phyloP scores from a whole-genome alignment of 2,113 vertebrate genomes.

The Hassar affinis region DNA sequence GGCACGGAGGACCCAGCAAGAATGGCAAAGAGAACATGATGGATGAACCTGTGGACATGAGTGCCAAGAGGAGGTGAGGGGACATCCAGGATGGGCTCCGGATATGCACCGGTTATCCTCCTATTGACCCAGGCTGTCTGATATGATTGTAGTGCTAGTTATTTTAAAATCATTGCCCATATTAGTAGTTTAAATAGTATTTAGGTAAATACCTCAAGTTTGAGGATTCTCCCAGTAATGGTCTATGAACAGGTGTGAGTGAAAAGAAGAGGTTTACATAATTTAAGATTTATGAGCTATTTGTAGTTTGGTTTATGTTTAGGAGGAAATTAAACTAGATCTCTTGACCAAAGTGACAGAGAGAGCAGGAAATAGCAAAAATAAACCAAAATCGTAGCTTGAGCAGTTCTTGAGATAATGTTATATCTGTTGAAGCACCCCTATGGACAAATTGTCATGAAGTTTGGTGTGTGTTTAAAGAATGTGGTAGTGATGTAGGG shows the following conservation, averaged over 20 bases:
- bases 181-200: background rate
- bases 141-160: background rate
- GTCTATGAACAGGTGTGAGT: background rate
- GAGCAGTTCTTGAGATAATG: no score
- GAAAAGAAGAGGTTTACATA: background rate
- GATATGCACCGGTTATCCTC: background rate
- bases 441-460: no score
- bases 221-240: background rate
- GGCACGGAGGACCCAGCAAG: constrained; percentile 80
- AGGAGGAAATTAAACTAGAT: background rate
- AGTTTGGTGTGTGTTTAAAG: no score
- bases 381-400: no score
- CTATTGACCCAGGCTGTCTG: background rate
- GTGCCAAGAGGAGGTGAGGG: constrained; percentile 85
- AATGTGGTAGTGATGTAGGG: no score
- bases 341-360: no score
- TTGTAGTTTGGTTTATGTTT: background rate
- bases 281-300: background rate
- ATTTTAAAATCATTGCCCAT: background rate
- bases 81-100: background rate
- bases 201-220: background rate
- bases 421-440: no score
- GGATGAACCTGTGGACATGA: constrained; percentile 98
- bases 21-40: constrained; percentile 93
- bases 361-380: no score